These are phyloP conservation scores for Erithacus rubecula DNA, from an alignment of 2,797 vertebrate species.

Conservation along the genomic window DNA sequence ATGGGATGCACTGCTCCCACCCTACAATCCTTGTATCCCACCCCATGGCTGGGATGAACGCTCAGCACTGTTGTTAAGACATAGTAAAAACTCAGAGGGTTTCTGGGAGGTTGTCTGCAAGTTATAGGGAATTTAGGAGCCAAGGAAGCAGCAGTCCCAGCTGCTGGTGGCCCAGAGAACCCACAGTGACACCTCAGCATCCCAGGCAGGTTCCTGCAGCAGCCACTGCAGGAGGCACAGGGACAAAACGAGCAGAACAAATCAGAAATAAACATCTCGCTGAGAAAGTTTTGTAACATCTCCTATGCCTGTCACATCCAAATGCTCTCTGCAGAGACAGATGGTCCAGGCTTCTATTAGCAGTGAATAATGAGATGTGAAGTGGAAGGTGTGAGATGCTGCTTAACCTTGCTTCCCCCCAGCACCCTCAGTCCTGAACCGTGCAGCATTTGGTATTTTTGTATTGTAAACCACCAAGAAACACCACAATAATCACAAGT, in stretches of 20 bases:
- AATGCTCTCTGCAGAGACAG: conserved; percentile 59
- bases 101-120: background rate
- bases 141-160: background rate
- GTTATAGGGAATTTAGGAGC: background rate
- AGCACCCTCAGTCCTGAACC: conserved; percentile 32
- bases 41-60: rapidly evolving
- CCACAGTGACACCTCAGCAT: rapidly evolving
- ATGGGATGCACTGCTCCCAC: background rate
- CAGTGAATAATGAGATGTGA: conserved; percentile 70
- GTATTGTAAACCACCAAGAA: conserved; percentile 10
- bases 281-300: conserved; percentile 30
- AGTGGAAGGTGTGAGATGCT: conserved; percentile 69
- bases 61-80: rapidly evolving
- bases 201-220: background rate
- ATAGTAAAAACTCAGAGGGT: background rate
- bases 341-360: conserved; percentile 68
- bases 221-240: background rate
- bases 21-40: background rate
- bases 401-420: conserved; percentile 64
- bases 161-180: background rate
- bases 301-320: conserved; percentile 56
- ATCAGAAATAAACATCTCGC: conserved; percentile 21
- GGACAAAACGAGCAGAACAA: background rate
- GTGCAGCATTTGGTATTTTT: conserved; percentile 25
- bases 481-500: background rate